phyloP scores from a whole-genome alignment of 2,113 vertebrate genomes.

The Psittacula cyanocephala region DNA sequence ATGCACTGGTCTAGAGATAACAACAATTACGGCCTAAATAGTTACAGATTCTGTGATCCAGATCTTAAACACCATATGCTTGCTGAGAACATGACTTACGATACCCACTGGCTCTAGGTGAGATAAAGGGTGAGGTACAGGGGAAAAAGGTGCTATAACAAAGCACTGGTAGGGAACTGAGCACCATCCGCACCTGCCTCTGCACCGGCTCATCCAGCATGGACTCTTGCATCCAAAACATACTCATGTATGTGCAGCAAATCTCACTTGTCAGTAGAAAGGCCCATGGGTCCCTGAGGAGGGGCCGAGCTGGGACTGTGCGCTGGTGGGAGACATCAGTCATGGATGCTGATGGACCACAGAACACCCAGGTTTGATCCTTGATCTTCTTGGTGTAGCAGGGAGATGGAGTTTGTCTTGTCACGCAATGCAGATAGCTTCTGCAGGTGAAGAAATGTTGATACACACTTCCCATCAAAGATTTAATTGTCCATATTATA shows the following conservation, averaged over 20 bases:
- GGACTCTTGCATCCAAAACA: neutral
- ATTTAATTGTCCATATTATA: neutral
- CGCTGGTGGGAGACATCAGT: neutral
- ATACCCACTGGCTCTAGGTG: neutral
- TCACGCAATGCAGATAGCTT: neutral
- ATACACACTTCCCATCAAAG: neutral
- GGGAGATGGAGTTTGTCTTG: neutral
- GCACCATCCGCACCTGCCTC: neutral
- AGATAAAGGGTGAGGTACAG: neutral
- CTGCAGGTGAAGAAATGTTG: neutral
- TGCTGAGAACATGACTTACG: neutral
- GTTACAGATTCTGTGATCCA: neutral
- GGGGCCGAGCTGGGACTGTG: neutral
- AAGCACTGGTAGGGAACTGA: neutral
- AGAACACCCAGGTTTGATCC: rapidly evolving
- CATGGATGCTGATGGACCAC: neutral
- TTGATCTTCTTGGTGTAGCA: neutral
- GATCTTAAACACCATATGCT: neutral
- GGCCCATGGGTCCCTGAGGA: neutral
- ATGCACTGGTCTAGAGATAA: neutral
- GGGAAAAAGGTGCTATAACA: neutral
- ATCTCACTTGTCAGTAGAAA: neutral
- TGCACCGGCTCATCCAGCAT: neutral
- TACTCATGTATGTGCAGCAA: neutral
- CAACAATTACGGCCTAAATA: neutral